Percentiles rank a stretch among this genome's conserved stretches.
phyloP scores from a whole-genome alignment of 2,113 vertebrate species.

The Accipiter cooperii region DNA sequence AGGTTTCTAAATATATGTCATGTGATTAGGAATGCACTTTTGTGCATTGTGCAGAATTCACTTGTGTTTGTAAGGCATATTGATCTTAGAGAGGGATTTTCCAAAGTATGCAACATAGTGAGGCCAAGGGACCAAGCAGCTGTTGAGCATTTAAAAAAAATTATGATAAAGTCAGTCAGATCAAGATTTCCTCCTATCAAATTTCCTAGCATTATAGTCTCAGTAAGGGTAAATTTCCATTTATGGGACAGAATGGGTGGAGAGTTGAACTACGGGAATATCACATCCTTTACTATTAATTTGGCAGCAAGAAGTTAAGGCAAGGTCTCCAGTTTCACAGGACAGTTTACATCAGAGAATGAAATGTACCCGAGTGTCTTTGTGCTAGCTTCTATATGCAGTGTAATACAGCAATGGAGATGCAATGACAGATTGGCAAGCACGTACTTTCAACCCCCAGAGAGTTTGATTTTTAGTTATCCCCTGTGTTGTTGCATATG shows the following conservation, averaged over 20 bases:
- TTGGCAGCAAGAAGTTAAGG: not conserved
- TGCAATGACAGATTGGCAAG: not conserved
- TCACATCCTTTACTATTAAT: not conserved
- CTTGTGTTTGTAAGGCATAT: not conserved
- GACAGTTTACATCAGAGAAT: not conserved
- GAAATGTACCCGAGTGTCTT: not conserved
- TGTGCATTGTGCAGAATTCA: not conserved
- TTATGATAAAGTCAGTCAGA: not conserved
- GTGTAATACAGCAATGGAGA: not conserved
- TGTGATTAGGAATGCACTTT: not conserved
- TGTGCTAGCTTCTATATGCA: not conserved
- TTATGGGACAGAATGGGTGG: not conserved
- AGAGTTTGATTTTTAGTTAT: not conserved
- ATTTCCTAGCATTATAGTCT: not conserved
- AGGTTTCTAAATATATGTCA: not conserved
- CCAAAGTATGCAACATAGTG: not conserved
- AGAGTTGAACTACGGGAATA: not conserved
- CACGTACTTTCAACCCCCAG: not conserved
- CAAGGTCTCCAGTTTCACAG: not conserved
- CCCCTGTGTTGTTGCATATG: not conserved
- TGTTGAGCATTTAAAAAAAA: not conserved
- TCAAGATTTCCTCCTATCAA: not conserved
- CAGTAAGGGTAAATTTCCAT: not conserved
- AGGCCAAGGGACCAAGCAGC: not conserved
- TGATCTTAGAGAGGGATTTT: not conserved